Evolutionary conservation across 2,797 vertebrate genomes (phyloP).

Genomic region (Cyclopterus lumpus): DNA sequence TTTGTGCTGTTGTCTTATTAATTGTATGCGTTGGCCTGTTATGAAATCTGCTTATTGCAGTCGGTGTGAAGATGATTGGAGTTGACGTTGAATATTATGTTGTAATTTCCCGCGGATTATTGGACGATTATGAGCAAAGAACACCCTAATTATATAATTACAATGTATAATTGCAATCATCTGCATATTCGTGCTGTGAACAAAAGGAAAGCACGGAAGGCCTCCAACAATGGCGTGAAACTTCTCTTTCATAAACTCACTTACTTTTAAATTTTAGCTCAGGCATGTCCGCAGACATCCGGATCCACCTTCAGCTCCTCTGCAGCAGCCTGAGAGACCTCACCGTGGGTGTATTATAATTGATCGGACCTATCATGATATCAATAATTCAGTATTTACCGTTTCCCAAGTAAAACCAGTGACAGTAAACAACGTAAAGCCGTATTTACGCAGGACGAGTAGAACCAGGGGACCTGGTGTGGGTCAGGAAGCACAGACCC

Average conservation of each 20-base stretch:
- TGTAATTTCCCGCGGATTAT: constrained; percentile 63
- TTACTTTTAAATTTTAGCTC: constrained; percentile 15
- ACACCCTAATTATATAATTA: constrained; percentile 58
- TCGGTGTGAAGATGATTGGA: constrained; percentile 51
- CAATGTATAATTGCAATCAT: constrained; percentile 48
- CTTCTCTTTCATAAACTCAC: neutral
- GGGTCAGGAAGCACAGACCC: too few species aligned
- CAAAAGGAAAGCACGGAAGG: constrained; percentile 47
- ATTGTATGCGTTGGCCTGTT: constrained; percentile 25
- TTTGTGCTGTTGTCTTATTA: constrained; percentile 49
- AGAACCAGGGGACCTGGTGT: too few species aligned
- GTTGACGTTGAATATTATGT: constrained; percentile 61
- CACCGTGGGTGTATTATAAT: constrained; percentile 12
- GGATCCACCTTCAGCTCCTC: constrained; percentile 8
- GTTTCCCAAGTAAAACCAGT: neutral
- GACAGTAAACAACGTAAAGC: neutral
- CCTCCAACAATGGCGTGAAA: constrained; percentile 23
- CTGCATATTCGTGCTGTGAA: constrained; percentile 47
- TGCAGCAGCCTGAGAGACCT: neutral
- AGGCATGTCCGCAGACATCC: neutral
- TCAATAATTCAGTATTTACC: neutral
- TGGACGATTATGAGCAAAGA: constrained; percentile 49
- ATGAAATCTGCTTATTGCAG: constrained; percentile 47
- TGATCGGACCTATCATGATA: constrained; percentile 13
- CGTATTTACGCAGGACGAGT: too few species aligned